Evolutionary conservation across 2,113 vertebrate genomes (phyloP), one percentile per base, ranked within the genome.

Genomic region (Alligator mississippiensis): DNA sequence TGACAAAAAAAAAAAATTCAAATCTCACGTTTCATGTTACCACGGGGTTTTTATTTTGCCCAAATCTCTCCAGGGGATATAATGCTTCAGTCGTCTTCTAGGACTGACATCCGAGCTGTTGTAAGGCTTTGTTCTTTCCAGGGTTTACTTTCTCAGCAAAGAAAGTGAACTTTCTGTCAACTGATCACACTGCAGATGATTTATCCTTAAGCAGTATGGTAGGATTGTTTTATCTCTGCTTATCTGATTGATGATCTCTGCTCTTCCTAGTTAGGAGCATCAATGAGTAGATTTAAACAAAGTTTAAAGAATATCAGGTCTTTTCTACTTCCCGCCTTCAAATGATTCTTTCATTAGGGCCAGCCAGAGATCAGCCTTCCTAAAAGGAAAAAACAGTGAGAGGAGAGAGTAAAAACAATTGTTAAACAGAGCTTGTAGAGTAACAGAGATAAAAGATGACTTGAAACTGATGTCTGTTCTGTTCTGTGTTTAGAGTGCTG

Each of bases 31-130:
- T 92, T 94, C 57, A n/a, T 25, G 6, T n/a, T 77, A 47, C 61
- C 25, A 82, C 19, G 30, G 34, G 77, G n/a, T 85, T 85, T 87
- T 81, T 92, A 82, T 77, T 90, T 88, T 38, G 0, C 62, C 54
- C 63, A 72, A 28, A 82, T n/a, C 84, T 60, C n/a, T 89, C 81
- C 80, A 70, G 64, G 1, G 81, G 75, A 58, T 74, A 85, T 64
- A 93, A 75, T 85, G 28, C 80, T 90, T 87, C 81, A 30, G 82
- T 90, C 28, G 27, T 90, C 78, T 79, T 76, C 91, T 76, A 30
- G 72, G 70, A 90, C 15, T 58, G 87, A 80, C 57, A 80, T 83
- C 86, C 2, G 6, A 61, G 81, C 57, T 34, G 72, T 86, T 58
- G 24, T 72, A 88, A 64, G 72, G 21, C 5, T 85, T 93, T 83